phyloP scores from a whole-genome alignment of 2,113 vertebrate species.

The Oreochromis niloticus region DNA sequence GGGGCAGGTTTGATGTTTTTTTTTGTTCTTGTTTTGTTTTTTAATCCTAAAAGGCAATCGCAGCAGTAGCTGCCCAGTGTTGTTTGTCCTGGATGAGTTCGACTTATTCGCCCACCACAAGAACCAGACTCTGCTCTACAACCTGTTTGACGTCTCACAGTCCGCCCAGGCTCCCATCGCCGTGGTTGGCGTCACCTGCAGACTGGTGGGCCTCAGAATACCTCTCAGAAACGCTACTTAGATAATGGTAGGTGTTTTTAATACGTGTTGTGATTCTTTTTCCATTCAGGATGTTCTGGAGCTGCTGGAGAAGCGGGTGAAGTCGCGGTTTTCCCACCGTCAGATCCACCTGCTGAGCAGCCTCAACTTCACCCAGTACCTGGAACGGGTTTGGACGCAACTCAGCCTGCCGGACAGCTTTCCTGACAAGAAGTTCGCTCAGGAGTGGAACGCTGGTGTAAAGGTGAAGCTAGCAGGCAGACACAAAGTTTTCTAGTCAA shows the following conservation, averaged over 20 bases:
- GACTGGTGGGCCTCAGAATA: conserved; percentile 75
- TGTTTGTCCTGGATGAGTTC: conserved; percentile 94
- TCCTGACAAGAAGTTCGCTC: conserved; percentile 73
- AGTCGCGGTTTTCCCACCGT: conserved; percentile 94
- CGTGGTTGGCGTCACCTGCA: conserved; percentile 90
- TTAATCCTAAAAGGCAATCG: conserved; percentile 74
- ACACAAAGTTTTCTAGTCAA: not conserved
- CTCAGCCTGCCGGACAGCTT: conserved; percentile 80
- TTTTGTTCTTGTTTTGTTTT: not conserved
- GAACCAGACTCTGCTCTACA: conserved; percentile 96
- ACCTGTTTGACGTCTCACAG: conserved; percentile 93
- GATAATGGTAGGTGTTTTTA: not conserved
- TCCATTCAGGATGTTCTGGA: conserved; percentile 87
- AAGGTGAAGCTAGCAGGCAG: conserved; percentile 65
- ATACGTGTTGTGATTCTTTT: not conserved
- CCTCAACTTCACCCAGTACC: conserved; percentile 78
- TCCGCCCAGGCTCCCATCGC: conserved; percentile 91
- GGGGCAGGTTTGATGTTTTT: not conserved
- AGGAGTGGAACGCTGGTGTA: conserved; percentile 82
- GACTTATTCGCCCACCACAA: conserved; percentile 96
- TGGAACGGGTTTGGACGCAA: conserved; percentile 74
- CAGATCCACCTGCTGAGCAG: conserved; percentile 88
- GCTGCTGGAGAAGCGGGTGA: conserved; percentile 95
- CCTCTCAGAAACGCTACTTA: not conserved
- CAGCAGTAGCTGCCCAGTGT: conserved; percentile 81